Evolutionary conservation across 2,888 invertebrate species (phyloP), one percentile per base, ranked within the genome.

Genomic region (Eupithecia inturbata): DNA sequence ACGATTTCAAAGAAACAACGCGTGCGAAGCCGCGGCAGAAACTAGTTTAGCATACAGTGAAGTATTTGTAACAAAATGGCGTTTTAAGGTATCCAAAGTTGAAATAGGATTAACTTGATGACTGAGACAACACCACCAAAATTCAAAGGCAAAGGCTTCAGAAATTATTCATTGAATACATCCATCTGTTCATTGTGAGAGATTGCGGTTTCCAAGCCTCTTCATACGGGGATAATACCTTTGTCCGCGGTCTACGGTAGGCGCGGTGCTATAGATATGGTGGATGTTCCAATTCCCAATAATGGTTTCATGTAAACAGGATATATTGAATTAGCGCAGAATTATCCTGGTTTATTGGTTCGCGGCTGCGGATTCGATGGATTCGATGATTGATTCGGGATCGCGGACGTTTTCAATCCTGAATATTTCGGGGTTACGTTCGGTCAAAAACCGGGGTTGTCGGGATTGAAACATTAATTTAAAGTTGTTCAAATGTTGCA

Each of bases 241-340:
- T 69, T 74, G 63, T 72, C 26, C 28, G 64, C 67, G 70, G 69
- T 69, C 28, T 68, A 68, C 10, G 26, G 36, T 39, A 7, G 22
- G 41, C 49, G 57, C 57, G 12, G 12, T 57, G 12, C 26, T 57
- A 12, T 70, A 73, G 33, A 68, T 33, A 39, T 67, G 19, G 7
- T 45, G 14, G n/a, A 22, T 22, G 45, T 57, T 67, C 68, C 63
- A 60, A 77, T 69, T 71, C 74, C 39, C 41, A 60, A 33, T 68
- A 74, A 76, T 73, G 72, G 78, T 73, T 78, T 74, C 70, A 74
- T 71, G 76, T 78, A 69, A 77, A 76, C 79, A 77, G 64, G 60
- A 49, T 68, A 5, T 75, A 71, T 76, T 76, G 77, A 77, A 76
- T 67, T 72, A 75, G 69, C 49, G 26, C 70, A 66, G 75, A 66